Percentiles rank a stretch among this genome's conserved stretches.
Evolutionary conservation across 1,140 invertebrate species (phyloP).

Genomic region (Steinernema khuongi): DNA sequence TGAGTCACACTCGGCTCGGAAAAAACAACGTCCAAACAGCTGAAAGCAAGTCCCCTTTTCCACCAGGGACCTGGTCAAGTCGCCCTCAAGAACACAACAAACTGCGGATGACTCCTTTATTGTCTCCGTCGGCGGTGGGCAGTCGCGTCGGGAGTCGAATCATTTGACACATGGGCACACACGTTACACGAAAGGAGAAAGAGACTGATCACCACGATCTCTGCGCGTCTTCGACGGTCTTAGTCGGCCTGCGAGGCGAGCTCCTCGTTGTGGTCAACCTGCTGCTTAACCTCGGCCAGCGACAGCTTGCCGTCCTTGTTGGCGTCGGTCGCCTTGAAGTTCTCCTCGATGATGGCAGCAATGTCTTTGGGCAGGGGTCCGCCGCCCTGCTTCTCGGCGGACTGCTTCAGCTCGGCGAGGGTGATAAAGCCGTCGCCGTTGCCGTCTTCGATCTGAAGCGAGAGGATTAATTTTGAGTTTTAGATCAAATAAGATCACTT

Average conservation of each 20-base stretch:
- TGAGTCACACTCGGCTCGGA: too few relatives aligned
- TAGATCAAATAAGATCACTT: too few relatives aligned
- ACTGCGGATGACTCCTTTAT: conserved; percentile 5
- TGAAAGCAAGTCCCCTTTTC: too few relatives aligned
- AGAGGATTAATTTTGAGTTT: too few relatives aligned
- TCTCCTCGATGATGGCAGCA: background rate
- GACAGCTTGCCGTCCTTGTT: conserved; percentile 4
- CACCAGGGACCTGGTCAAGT: too few relatives aligned
- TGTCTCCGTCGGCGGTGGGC: background rate
- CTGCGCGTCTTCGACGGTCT: background rate
- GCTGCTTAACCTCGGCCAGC: background rate
- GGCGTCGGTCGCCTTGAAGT: conserved; percentile 5
- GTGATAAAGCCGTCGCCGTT: background rate
- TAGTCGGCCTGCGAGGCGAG: background rate
- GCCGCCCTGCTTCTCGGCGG: background rate
- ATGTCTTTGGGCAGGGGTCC: background rate
- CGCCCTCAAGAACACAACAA: background rate
- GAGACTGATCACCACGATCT: background rate
- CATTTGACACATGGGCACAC: conserved; percentile 12
- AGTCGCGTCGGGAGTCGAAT: background rate
- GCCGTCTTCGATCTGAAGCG: background rate
- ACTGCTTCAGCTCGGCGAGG: background rate
- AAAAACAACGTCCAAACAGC: background rate
- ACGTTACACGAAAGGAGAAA: conserved; percentile 10
- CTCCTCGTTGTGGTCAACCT: background rate